Evolutionary conservation across 2,113 vertebrate genomes (phyloP).

Genomic region (Ciconia maguari): DNA sequence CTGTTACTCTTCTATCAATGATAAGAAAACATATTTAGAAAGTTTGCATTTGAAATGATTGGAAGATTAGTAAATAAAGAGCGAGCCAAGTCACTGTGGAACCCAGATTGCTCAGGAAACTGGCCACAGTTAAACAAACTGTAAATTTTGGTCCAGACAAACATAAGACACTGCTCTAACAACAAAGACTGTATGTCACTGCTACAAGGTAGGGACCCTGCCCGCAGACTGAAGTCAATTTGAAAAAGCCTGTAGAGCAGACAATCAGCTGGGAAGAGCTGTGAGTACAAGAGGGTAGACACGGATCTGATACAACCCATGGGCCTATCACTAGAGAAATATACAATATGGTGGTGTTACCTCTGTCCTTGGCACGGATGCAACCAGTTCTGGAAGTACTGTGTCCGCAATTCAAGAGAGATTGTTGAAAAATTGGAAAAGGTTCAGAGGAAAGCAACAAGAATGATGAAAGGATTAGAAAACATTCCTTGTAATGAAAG

Average conservation of each 20-base stretch:
- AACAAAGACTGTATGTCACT: neutral
- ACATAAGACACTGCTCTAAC: neutral
- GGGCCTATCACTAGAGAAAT: neutral
- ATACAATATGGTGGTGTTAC: neutral
- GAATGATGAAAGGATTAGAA: conserved; percentile 46
- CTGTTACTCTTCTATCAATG: neutral
- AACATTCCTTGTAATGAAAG: conserved; percentile 40
- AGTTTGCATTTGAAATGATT: neutral
- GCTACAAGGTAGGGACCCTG: neutral
- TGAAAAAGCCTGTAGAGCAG: neutral
- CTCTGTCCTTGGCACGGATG: conserved; percentile 10
- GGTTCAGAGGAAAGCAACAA: conserved; percentile 36
- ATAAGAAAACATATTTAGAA: neutral
- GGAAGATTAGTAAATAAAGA: neutral
- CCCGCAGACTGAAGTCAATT: neutral
- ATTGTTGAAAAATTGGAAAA: conserved; percentile 48
- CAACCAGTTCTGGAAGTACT: conserved; percentile 6
- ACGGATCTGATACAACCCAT: neutral
- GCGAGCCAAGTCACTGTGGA: neutral
- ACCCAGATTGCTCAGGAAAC: neutral
- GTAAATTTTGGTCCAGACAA: neutral
- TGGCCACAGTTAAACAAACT: neutral
- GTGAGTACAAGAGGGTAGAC: neutral
- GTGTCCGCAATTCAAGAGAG: neutral
- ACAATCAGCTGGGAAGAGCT: neutral